Evolutionary conservation across 2,113 vertebrate species (phyloP).

Genomic region (Madoqua kirkii): DNA sequence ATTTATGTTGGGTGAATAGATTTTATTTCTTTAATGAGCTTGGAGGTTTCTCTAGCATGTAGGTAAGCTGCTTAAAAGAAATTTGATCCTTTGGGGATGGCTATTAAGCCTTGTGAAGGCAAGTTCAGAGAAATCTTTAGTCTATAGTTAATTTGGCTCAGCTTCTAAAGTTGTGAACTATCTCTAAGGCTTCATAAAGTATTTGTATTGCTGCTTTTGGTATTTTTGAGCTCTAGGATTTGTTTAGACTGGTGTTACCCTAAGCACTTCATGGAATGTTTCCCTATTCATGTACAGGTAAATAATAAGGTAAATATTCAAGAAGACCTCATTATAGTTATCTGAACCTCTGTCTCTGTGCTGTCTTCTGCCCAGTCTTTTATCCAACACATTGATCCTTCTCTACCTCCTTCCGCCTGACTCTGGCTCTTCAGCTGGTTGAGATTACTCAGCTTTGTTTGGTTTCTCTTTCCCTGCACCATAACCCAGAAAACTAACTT

Average conservation of each 20-base stretch:
- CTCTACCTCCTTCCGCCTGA: not conserved
- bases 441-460: not conserved
- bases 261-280: no score
- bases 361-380: not conserved
- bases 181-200: rapidly evolving
- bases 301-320: not conserved
- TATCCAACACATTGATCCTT: not conserved
- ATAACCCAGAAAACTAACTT: not conserved
- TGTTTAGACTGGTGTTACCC: not conserved
- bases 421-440: not conserved
- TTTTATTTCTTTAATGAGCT: not conserved
- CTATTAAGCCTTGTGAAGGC: not conserved
- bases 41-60: not conserved
- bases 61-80: not conserved
- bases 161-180: not conserved
- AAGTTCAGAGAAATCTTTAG: not conserved
- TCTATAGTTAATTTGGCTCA: not conserved
- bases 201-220: not conserved
- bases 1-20: not conserved
- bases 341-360: not conserved
- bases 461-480: not conserved
- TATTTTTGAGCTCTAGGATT: not conserved
- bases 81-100: not conserved
- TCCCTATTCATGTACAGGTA: not conserved
- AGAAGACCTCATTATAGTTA: not conserved